Evolutionary conservation across 2,888 invertebrate genomes (phyloP), one percentile per base, ranked within the genome.

Genomic region (Coleophora deauratella): DNA sequence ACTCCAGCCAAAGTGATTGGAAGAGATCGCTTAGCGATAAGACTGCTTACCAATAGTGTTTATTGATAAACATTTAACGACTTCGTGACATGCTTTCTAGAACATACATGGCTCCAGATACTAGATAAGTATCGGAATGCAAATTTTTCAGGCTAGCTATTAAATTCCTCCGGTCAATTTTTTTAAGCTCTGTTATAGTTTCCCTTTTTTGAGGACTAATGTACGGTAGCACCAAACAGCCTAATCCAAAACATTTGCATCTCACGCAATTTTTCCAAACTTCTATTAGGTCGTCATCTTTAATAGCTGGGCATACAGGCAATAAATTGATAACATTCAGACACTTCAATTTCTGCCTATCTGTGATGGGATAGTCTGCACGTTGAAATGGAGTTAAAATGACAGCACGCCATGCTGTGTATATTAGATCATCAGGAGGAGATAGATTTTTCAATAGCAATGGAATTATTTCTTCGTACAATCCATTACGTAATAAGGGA

Each of bases 231-330:
- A 84, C 58, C 54, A 86, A 65, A 51, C 82, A 81, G 32, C 81
- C 86, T 40, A 86, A 56, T 33, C 84, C 84, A 46, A 70, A 63
- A 44, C 72, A 73, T 59, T 82, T 84, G 48, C 77, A 77, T 45
- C 82, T 68, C 8, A 86, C 52, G 57, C 84, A 84, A 54, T 85
- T 72, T 52, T 74, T 79, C 85, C 86, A 86, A 52, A 86, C 76
- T 55, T 78, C 77, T 42, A 73, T 58, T 44, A 86, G 64, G 54
- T 85, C 85, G 43, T 79, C 76, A 56, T 82, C 81, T 56, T 75
- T 78, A 34, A 81, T 68, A 32, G 78, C 61, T 32, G 85, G 81
- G 50, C 86, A 86, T 30, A 78, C 55, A 1, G 85, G 84, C 45
- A 86, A 60, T 41, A 85, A 61, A 64, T 84, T 86, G 43, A 86